Conservation (phyloP, 2,888 invertebrate species). For the Lasioglossum marginatum region DNA sequence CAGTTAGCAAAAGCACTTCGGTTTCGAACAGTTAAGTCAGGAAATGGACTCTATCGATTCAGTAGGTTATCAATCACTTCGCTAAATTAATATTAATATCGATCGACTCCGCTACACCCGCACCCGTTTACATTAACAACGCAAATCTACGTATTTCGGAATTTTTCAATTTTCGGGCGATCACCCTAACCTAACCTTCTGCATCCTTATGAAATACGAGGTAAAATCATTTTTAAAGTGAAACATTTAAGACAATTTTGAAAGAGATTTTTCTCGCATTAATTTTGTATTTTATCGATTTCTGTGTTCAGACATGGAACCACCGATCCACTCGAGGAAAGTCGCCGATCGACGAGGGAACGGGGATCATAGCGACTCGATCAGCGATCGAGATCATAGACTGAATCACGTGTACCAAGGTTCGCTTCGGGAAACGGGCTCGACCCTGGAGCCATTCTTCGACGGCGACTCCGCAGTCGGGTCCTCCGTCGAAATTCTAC, state of each 20-base stretch:
- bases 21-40: slow-evolving; percentile 2
- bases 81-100: not conserved
- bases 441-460: slow-evolving; percentile 79
- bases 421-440: slow-evolving; percentile 88
- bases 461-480: slow-evolving; percentile 57
- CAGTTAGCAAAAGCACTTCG: slow-evolving; percentile 15
- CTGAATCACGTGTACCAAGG: slow-evolving; percentile 87
- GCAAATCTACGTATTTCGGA: not conserved
- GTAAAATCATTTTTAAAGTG: no score
- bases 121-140: not conserved
- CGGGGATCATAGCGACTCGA: slow-evolving; percentile 67
- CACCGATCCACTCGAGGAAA: slow-evolving; percentile 78
- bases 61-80: not conserved
- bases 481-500: slow-evolving; percentile 52
- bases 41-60: slow-evolving; percentile 3
- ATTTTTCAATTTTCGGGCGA: not conserved
- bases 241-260: not conserved
- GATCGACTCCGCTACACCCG: not conserved
- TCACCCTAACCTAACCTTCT: no score
- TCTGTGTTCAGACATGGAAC: slow-evolving; percentile 75
- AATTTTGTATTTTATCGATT: not conserved
- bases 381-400: slow-evolving; percentile 76
- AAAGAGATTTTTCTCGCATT: not conserved
- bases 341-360: slow-evolving; percentile 67
- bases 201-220: no score